Percentiles rank a stretch among this genome's conserved stretches.
phyloP scores from a whole-genome alignment of 92 coral and sea anemone species.

The Phymanthus crucifer region DNA sequence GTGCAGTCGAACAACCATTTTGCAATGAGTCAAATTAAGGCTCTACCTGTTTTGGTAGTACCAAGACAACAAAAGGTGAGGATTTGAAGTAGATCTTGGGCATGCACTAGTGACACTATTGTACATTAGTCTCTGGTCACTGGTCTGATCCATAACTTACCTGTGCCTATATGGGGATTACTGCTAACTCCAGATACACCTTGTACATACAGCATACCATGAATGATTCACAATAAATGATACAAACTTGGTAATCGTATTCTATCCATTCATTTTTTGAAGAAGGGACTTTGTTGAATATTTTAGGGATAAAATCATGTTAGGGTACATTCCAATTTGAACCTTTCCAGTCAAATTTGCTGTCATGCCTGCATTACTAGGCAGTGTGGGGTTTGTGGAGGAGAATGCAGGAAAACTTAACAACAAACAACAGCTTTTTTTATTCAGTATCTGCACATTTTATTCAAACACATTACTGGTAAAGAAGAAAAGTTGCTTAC shows the following conservation, averaged over 20 bases:
- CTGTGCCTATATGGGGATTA: neutral
- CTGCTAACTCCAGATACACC: neutral
- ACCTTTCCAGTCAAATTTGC: neutral
- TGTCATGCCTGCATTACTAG: neutral
- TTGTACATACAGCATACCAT: slow-evolving; percentile 1
- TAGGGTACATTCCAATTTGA: neutral
- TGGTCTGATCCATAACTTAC: neutral
- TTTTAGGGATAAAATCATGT: neutral
- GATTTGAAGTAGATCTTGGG: too few relatives aligned
- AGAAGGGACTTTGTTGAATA: neutral
- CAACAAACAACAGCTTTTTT: neutral
- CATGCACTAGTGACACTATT: too few relatives aligned
- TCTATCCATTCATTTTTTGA: neutral
- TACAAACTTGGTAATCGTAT: neutral
- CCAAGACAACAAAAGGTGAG: too few relatives aligned
- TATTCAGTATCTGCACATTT: neutral
- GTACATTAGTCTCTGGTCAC: too few relatives aligned
- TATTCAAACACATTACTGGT: neutral
- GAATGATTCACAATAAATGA: neutral
- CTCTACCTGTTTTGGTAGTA: too few relatives aligned
- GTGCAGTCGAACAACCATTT: too few relatives aligned
- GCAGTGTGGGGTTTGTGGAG: too few relatives aligned
- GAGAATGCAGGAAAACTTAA: neutral
- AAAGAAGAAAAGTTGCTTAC: too few relatives aligned
- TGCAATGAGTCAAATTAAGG: too few relatives aligned